A percentile compares a stretch with the other conserved stretches of the same genome.
Evolutionary conservation across 64 coral and sea anemone genomes (phyloP).

Genomic region (Trachythela sp.): DNA sequence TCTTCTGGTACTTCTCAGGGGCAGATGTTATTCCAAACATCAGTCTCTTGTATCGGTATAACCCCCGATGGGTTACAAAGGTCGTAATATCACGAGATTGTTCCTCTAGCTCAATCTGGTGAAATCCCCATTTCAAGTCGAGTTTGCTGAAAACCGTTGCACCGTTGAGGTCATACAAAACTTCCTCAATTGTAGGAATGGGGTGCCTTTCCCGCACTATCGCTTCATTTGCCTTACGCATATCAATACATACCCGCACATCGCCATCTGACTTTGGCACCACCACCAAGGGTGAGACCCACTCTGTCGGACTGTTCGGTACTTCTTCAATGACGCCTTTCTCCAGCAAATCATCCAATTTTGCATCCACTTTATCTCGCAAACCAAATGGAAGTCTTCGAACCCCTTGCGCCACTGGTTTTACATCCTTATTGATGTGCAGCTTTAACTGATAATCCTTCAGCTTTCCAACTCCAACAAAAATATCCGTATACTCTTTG

Average conservation of each 20-base stretch:
- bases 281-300: conserved; percentile 29
- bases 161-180: conserved; percentile 31
- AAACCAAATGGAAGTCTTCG: conserved; percentile 59
- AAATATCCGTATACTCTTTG: conserved; percentile 12
- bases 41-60: too few species aligned
- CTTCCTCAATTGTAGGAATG: too few species aligned
- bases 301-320: conserved; percentile 47
- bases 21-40: too few species aligned
- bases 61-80: conserved; percentile 6
- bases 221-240: conserved; percentile 18
- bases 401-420: conserved; percentile 50
- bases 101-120: conserved; percentile 3
- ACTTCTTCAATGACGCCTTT: conserved; percentile 60
- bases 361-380: conserved; percentile 56
- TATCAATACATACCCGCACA: not conserved
- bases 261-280: not conserved
- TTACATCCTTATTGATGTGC: conserved; percentile 20
- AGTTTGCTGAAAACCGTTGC: conserved; percentile 7
- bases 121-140: conserved; percentile 26
- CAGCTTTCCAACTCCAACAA: conserved; percentile 3
- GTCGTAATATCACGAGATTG: conserved; percentile 6
- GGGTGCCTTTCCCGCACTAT: conserved; percentile 21
- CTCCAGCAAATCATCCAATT: conserved; percentile 53
- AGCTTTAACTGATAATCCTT: conserved; percentile 33
- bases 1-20: too few species aligned